Evolutionary conservation across 1,140 invertebrate genomes (phyloP).

Genomic region (Hyposmocoma kahamanoa): DNA sequence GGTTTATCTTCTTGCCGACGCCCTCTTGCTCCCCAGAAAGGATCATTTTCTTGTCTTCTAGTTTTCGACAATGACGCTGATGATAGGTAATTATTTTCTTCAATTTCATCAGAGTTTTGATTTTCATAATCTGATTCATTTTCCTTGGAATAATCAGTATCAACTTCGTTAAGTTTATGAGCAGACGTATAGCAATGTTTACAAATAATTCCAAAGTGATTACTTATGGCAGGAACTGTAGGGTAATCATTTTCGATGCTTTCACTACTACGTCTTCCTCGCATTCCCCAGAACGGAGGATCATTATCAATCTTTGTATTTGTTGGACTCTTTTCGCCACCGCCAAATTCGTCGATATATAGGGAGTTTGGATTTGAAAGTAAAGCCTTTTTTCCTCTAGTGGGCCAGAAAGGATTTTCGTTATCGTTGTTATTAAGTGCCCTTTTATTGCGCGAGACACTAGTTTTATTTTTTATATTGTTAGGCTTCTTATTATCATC

Average conservation of each 20-base stretch:
- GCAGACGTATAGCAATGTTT: not conserved
- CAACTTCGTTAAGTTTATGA: constrained; percentile 9
- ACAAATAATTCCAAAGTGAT: not conserved
- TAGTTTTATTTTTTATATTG: constrained; percentile 21
- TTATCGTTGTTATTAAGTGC: constrained; percentile 23
- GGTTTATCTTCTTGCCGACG: constrained; percentile 26
- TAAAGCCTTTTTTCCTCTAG: constrained; percentile 24
- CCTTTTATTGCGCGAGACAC: constrained; percentile 37
- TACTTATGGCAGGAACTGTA: not conserved
- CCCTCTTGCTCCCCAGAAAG: constrained; percentile 19
- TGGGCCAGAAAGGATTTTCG: constrained; percentile 24
- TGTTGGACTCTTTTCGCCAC: constrained; percentile 16
- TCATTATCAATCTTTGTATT: constrained; percentile 25
- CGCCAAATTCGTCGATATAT: not conserved
- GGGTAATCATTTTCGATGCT: constrained; percentile 28
- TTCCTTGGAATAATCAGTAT: constrained; percentile 18
- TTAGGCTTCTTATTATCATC: constrained; percentile 23
- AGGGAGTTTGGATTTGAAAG: constrained; percentile 8
- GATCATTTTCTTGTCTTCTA: constrained; percentile 20
- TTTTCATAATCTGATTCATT: constrained; percentile 24
- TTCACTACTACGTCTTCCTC: constrained; percentile 41
- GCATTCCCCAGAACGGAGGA: constrained; percentile 48
- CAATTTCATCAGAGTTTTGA: constrained; percentile 25
- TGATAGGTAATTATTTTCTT: constrained; percentile 28
- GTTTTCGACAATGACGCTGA: constrained; percentile 49